These are phyloP conservation scores for Chloropsis hardwickii DNA, from an alignment of 2,113 vertebrate species.

Conservation along the genomic window DNA sequence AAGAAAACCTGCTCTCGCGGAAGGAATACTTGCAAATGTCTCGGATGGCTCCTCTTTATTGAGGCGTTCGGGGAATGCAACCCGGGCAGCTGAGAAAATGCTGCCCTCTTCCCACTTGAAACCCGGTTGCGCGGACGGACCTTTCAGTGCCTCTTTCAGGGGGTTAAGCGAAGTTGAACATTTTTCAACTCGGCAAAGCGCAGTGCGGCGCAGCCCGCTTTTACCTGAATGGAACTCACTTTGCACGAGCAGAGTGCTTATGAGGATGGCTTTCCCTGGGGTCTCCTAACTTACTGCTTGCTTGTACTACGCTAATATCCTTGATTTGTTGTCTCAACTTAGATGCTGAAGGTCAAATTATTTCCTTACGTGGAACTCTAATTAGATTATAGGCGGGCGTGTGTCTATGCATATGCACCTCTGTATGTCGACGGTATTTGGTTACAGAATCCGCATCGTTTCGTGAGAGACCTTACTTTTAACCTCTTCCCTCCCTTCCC, in stretches of 20 bases:
- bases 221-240: constrained; percentile 50
- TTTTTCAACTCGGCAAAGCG: constrained; percentile 35
- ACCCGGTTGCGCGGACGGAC: background rate
- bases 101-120: constrained; percentile 22
- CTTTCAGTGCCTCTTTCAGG: background rate
- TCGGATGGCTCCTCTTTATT: background rate
- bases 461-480: constrained; percentile 35
- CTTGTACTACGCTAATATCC: constrained; percentile 83
- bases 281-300: constrained; percentile 80
- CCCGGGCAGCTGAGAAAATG: background rate
- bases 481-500: background rate
- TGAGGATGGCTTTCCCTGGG: constrained; percentile 78
- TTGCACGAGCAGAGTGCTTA: constrained; percentile 51
- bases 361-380: constrained; percentile 85
- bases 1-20: background rate
- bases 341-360: constrained; percentile 90
- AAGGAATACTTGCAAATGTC: background rate
- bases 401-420: background rate
- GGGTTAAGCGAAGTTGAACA: constrained; percentile 18
- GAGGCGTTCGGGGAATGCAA: background rate
- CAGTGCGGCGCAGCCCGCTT: background rate
- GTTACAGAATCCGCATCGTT: constrained; percentile 14
- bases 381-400: constrained; percentile 71
- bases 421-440: background rate
- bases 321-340: constrained; percentile 86